Evolutionary conservation across 2,888 invertebrate species (phyloP).

Genomic region (Erynnis tages): DNA sequence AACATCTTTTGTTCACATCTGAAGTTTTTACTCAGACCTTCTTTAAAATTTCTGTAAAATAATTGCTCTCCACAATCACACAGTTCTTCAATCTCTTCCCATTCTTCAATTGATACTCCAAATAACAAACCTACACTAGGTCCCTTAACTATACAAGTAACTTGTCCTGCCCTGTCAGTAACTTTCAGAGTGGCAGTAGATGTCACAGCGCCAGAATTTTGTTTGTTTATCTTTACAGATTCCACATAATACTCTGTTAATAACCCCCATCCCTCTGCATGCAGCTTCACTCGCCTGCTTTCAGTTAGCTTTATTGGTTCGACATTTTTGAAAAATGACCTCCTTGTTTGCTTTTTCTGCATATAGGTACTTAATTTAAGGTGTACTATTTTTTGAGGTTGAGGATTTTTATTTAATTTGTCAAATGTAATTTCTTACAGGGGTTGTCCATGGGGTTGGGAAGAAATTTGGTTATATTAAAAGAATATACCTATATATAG

Average conservation of each 20-base stretch:
- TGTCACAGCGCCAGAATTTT: constrained; percentile 41
- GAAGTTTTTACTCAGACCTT: constrained; percentile 58
- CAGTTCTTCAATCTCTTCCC: constrained; percentile 62
- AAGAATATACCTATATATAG: too few relatives aligned
- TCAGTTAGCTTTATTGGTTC: constrained; percentile 61
- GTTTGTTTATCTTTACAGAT: constrained; percentile 65
- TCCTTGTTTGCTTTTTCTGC: constrained; percentile 31
- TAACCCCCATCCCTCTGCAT: constrained; percentile 60
- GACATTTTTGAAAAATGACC: constrained; percentile 45
- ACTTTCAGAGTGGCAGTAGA: constrained; percentile 63
- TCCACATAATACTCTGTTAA: constrained; percentile 66
- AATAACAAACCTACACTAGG: constrained; percentile 57
- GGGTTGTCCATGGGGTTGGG: too few relatives aligned
- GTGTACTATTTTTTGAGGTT: too few relatives aligned
- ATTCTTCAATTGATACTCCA: constrained; percentile 55
- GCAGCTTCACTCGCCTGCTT: constrained; percentile 48
- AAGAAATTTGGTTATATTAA: too few relatives aligned
- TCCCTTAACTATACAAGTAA: constrained; percentile 62
- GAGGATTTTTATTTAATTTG: too few relatives aligned
- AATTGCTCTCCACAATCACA: constrained; percentile 57
- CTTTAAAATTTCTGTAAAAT: constrained; percentile 71
- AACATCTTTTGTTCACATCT: constrained; percentile 65
- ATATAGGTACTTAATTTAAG: too few relatives aligned
- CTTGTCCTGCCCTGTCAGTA: constrained; percentile 61
- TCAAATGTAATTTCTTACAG: too few relatives aligned